Conservation (phyloP, 2,888 invertebrate genomes). For the Pristionchus maxplancki region DNA sequence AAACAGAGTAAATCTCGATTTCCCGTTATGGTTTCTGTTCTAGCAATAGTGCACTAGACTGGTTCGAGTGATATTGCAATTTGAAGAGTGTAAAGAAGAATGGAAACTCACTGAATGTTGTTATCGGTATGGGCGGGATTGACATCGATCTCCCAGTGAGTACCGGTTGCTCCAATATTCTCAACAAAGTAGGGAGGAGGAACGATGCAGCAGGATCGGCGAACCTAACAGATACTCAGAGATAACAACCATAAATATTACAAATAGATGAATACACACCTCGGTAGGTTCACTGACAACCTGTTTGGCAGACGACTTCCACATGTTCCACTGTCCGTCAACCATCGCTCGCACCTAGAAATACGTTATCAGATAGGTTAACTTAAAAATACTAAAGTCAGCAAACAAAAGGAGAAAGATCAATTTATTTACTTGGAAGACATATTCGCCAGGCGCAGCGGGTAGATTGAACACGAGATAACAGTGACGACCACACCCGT, state of each 20-base stretch:
- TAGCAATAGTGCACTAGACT: not conserved
- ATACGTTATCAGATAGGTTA: not conserved
- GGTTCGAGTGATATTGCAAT: not conserved
- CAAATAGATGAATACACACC: conserved; percentile 57
- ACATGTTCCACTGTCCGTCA: conserved; percentile 75
- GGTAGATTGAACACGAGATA: conserved; percentile 77
- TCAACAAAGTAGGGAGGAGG: conserved; percentile 77
- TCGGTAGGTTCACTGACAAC: conserved; percentile 69
- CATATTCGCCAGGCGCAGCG: conserved; percentile 71
- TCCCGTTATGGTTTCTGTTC: not conserved
- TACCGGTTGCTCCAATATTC: conserved; percentile 73
- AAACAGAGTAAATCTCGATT: not conserved
- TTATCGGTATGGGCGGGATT: conserved; percentile 75
- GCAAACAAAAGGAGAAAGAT: not conserved
- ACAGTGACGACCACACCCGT: conserved; percentile 76
- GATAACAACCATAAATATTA: not conserved
- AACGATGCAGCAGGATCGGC: conserved; percentile 75
- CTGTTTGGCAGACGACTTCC: conserved; percentile 75
- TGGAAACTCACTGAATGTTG: conserved; percentile 69
- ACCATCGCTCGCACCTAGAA: conserved; percentile 74
- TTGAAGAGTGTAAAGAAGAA: not conserved
- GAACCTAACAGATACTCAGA: conserved; percentile 51
- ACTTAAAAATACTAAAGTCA: not conserved
- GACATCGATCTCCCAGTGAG: conserved; percentile 73
- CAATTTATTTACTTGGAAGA: conserved; percentile 71